Base-by-base conservation (phyloP, 2,113 vertebrate genomes). In the Oceanites oceanicus region DNA sequence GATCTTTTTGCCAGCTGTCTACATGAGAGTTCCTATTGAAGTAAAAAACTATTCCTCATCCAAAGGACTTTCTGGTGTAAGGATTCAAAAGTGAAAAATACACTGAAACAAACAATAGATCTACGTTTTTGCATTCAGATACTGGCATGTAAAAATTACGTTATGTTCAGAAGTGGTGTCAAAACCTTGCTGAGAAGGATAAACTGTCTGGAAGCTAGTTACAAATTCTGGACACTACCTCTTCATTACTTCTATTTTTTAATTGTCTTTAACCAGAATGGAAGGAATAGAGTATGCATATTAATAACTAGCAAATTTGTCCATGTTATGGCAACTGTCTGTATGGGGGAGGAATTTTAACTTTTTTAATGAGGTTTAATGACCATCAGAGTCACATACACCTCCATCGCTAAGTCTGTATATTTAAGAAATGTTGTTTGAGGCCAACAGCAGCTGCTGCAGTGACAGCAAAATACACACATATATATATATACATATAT, bases 311-410 rank as follows among this genome's bases (percentile, higher is more conserved):
- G 27, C 34, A 94, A 94, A 95, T 75, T 44, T 84, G 7, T 91
- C 47, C n/a, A 27, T 78, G 45, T 91, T 93, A 84, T 74, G 53
- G 59, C 49, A 92, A 52, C 55, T 1, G 11, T 62, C 47, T 92
- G 42, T 67, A 63, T 9, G 62, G 23, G 9, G 13, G n/a, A 90
- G 44, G 13, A 49, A 23, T 77, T 93, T 42, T 58, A 59, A 15
- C 17, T 90, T 87, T 92, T 89, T 81, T 6, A 94, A 89, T 89
- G 61, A 87, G 17, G 8, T 86, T 93, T 93, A 94, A 88, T 89
- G 70, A 55, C 65, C 44, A 34, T 49, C 34, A 61, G 49, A 80
- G 76, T 91, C 83, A 91, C 2, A 2, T 81, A 86, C 19, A 80
- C 36, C 71, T 95, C 42, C 47, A 59, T n/a, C 13, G 3, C 76